Base-by-base conservation (phyloP, 2,888 invertebrate species). In the Pogonocherus hispidulus region DNA sequence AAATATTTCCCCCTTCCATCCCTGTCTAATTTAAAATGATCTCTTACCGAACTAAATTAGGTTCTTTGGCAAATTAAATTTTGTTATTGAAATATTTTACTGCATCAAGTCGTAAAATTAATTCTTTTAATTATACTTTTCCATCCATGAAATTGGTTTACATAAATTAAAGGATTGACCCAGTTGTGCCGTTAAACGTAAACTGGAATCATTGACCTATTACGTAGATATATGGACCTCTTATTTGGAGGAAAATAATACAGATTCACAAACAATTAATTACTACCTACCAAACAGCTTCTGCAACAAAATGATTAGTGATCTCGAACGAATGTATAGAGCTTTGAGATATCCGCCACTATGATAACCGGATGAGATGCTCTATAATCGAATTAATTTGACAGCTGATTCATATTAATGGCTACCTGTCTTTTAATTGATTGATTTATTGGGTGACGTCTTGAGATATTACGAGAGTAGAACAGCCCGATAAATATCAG, bases 171-270 rank as follows among this genome's bases (percentile, higher is more conserved):
- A 52, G 11, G 27, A 9, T 9, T 41, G 57, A 46, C 57, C 57
- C 23, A 46, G 44, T 46, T 46, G 14, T 18, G 22, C 20, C 14
- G 22, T 5, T 23, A 16, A 14, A 23, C 46, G 23, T 23, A 44
- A 16, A 41, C 20, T 44, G 35, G 44, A 57, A 46, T 19, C 41
- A 41, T 41, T 41, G 41, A 56, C 57, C 23, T 23, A 20, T 35
- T 57, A 46, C 14, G n/a, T 20, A 18, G 11, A n/a, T n/a, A n/a
- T n/a, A 16, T 44, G 23, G 23, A 23, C 57, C 57, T 20, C 22
- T 41, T 16, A 14, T 22, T 56, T 9, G 41, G 57, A 57, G 46
- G 57, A 44, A 18, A 16, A 18, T 18, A 46, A 44, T 18, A 27
- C 41, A n/a, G 41, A 41, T 41, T 41, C n/a, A 41, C 1, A 1